phyloP scores from a whole-genome alignment of 2,888 invertebrate genomes.

The Polymixis lichenea region DNA sequence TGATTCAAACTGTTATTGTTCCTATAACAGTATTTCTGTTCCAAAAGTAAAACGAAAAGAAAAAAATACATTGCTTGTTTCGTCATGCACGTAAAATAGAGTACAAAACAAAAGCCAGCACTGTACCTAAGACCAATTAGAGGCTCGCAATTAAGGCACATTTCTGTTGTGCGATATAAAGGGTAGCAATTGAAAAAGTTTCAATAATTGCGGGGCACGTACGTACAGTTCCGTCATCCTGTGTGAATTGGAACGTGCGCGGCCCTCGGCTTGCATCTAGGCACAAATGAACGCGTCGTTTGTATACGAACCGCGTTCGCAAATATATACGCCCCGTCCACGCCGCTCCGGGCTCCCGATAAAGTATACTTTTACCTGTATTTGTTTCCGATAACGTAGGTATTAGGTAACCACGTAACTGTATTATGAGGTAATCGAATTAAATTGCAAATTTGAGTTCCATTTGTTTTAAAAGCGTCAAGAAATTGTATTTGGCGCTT shows the following conservation, averaged over 20 bases:
- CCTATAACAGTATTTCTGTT: constrained; percentile 6
- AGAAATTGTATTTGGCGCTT: constrained; percentile 1
- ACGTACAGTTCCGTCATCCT: constrained; percentile 43
- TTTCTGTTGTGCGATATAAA: constrained; percentile 61
- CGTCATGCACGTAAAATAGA: constrained; percentile 27
- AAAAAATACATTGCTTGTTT: not conserved
- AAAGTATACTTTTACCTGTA: constrained; percentile 47
- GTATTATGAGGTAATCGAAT: constrained; percentile 23
- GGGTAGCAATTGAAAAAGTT: constrained; percentile 77
- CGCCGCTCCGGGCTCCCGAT: constrained; percentile 37
- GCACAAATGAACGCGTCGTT: constrained; percentile 59
- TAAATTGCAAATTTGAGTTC: constrained; percentile 14
- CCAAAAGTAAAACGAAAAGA: not conserved
- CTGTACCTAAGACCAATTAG: constrained; percentile 37
- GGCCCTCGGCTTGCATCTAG: constrained; percentile 62
- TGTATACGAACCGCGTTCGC: constrained; percentile 47
- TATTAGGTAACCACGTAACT: constrained; percentile 28
- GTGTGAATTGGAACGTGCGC: constrained; percentile 72
- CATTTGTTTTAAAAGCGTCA: constrained; percentile 32
- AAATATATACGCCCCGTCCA: constrained; percentile 50
- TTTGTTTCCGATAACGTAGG: constrained; percentile 22
- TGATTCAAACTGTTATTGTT: constrained; percentile 34
- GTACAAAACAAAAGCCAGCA: constrained; percentile 19
- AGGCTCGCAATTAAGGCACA: constrained; percentile 59
- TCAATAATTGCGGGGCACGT: constrained; percentile 74